phyloP scores from a whole-genome alignment of 2,113 vertebrate genomes.

The Bubo scandiacus region DNA sequence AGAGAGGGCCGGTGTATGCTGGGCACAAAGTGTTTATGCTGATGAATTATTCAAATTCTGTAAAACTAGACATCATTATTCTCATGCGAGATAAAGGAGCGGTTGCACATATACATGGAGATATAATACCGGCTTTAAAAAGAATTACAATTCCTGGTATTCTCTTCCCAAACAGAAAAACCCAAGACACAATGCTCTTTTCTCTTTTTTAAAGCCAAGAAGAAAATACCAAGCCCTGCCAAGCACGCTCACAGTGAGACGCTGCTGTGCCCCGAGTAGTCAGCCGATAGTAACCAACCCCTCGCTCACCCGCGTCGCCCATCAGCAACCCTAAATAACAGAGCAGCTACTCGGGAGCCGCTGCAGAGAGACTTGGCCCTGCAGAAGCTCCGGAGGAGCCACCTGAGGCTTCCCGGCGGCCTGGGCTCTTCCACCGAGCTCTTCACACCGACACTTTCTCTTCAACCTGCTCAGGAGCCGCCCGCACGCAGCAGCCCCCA shows the following conservation, averaged over 20 bases:
- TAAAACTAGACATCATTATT: conserved; percentile 7
- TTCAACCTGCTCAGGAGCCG: not conserved
- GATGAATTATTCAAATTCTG: conserved; percentile 49
- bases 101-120: not conserved
- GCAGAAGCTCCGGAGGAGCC: not conserved
- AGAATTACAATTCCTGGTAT: not conserved
- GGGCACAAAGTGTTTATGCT: not conserved
- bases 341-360: fast-evolving
- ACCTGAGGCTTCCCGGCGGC: not conserved
- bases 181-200: not conserved
- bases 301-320: not conserved
- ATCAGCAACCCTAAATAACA: fast-evolving
- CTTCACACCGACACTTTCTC: fast-evolving
- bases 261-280: fast-evolving
- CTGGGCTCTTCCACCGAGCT: not conserved
- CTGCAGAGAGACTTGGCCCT: not conserved
- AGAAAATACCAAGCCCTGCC: not conserved
- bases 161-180: not conserved
- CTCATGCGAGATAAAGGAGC: not conserved
- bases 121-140: not conserved
- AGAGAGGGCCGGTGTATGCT: fast-evolving
- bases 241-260: not conserved
- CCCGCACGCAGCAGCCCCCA: not conserved
- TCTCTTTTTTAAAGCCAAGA: not conserved
- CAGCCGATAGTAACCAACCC: not conserved